phyloP scores from a whole-genome alignment of 2,113 vertebrate genomes.

The Donacobius atricapilla region DNA sequence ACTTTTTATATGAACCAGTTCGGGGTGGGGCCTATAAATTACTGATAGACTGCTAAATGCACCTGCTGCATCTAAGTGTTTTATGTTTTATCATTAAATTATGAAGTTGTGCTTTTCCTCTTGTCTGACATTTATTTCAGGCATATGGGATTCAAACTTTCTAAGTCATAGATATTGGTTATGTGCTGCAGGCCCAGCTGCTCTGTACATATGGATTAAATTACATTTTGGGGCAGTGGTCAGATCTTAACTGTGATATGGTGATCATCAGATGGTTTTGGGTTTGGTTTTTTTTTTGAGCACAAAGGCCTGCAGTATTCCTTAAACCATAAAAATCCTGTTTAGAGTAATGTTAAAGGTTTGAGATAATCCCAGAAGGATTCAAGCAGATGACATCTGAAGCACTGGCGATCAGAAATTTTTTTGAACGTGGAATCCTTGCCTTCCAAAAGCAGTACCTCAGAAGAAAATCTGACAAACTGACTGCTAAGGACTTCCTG shows the following conservation, averaged over 20 bases:
- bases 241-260: background rate
- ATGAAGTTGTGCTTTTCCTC: constrained; percentile 9
- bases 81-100: background rate
- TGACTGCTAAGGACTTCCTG: background rate
- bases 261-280: background rate
- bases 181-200: background rate
- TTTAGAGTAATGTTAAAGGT: background rate
- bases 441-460: background rate
- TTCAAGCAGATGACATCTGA: background rate
- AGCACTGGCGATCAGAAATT: background rate
- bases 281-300: background rate
- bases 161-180: background rate
- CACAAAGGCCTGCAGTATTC: background rate
- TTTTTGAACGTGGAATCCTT: background rate
- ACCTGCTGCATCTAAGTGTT: background rate
- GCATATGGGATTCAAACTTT: background rate
- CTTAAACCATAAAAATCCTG: background rate
- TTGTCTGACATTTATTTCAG: constrained; percentile 23
- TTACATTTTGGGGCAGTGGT: background rate
- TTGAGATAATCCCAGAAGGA: background rate
- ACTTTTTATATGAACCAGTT: background rate
- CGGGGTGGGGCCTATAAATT: background rate
- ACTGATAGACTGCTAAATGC: background rate
- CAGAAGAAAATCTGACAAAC: background rate
- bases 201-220: constrained; percentile 6